Conservation (phyloP, 2,888 invertebrate genomes). For the Tetramorium bicarinatum region DNA sequence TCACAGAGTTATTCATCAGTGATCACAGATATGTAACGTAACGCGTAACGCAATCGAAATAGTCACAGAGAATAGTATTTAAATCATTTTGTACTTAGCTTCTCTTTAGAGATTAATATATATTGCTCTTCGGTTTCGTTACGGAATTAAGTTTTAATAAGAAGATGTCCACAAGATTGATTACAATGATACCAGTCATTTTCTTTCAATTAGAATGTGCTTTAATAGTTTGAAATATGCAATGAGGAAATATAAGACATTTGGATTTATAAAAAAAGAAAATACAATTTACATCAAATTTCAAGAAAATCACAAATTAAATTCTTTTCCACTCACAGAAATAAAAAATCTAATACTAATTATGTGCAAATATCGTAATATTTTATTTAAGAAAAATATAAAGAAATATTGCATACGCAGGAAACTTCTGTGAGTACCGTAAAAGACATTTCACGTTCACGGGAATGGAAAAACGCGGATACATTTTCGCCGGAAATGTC, state of each 20-base stretch:
- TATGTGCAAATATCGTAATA: neutral
- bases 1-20: slow-evolving; percentile 20
- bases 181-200: slow-evolving; percentile 1
- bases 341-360: neutral
- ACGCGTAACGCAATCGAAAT: slow-evolving; percentile 13
- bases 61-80: slow-evolving; percentile 7
- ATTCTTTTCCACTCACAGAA: neutral
- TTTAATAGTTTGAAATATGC: neutral
- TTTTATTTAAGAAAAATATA: neutral
- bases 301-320: neutral
- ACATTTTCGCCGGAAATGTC: slow-evolving; percentile 55
- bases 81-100: neutral
- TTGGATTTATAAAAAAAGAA: neutral
- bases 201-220: neutral
- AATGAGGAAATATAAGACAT: neutral
- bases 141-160: slow-evolving; percentile 12
- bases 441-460: neutral
- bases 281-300: neutral
- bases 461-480: slow-evolving; percentile 45
- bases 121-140: neutral
- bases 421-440: slow-evolving; percentile 2
- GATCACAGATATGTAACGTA: slow-evolving; percentile 27
- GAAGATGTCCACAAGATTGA: neutral
- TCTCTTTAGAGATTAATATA: neutral
- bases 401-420: neutral